Evolutionary conservation across 1,140 invertebrate genomes (phyloP).

Genomic region (Pollicipes pollicipes): DNA sequence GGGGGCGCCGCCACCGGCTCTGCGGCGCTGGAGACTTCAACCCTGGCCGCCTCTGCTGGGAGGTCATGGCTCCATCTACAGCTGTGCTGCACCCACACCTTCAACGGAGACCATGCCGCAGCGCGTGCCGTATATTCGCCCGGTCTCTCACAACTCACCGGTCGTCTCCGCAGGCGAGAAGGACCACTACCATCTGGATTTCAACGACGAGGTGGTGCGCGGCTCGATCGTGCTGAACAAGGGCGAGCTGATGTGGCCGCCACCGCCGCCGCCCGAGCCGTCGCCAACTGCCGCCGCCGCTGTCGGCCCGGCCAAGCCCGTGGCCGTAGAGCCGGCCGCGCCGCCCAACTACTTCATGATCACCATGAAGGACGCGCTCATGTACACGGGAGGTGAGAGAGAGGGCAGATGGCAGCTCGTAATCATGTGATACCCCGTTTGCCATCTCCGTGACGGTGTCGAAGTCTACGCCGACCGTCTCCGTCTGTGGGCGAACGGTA

Average conservation of each 20-base stretch:
- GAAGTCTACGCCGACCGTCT: too few relatives aligned
- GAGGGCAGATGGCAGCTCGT: too few relatives aligned
- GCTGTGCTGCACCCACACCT: too few relatives aligned
- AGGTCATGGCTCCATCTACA: too few relatives aligned
- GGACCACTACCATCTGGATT: slow-evolving; percentile 57
- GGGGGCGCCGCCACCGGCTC: too few relatives aligned
- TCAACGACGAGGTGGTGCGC: slow-evolving; percentile 69
- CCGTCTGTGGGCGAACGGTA: too few relatives aligned
- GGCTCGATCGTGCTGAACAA: slow-evolving; percentile 59
- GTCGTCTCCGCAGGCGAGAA: slow-evolving; percentile 27
- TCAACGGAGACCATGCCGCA: too few relatives aligned
- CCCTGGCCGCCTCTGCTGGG: too few relatives aligned
- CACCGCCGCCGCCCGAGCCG: slow-evolving; percentile 40
- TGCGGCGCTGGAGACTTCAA: too few relatives aligned
- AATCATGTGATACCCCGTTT: too few relatives aligned
- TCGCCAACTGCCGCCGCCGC: slow-evolving; percentile 26
- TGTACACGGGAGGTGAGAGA: slow-evolving; percentile 48
- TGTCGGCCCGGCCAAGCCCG: slow-evolving; percentile 26
- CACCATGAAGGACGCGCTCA: slow-evolving; percentile 44
- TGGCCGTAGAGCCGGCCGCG: slow-evolving; percentile 28
- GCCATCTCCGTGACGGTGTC: too few relatives aligned
- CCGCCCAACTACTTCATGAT: slow-evolving; percentile 31
- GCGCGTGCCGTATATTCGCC: too few relatives aligned
- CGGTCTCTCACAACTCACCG: neutral
- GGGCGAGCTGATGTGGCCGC: slow-evolving; percentile 61